Percentiles rank a stretch among this genome's conserved stretches.
phyloP scores from a whole-genome alignment of 2,888 invertebrate genomes.

The Eupithecia abbreviata region DNA sequence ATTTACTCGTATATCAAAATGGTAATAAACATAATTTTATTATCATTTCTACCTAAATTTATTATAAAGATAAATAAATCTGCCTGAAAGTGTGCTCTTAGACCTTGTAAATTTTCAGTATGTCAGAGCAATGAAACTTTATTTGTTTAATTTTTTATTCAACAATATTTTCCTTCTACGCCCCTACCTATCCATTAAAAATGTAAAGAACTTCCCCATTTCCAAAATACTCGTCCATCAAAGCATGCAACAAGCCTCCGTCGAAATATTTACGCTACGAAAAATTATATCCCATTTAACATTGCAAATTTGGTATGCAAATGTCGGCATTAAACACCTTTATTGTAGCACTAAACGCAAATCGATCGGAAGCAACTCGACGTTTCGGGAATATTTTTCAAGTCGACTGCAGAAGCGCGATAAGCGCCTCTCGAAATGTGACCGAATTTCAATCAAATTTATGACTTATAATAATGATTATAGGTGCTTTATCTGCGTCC shows the following conservation, averaged over 20 bases:
- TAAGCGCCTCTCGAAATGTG: constrained; percentile 79
- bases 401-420: constrained; percentile 79
- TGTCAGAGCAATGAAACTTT: neutral
- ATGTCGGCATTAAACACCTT: constrained; percentile 74
- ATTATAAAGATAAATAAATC: neutral
- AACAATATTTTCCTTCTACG: neutral
- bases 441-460: constrained; percentile 84
- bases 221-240: constrained; percentile 36
- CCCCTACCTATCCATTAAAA: neutral
- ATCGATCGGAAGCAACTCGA: constrained; percentile 76
- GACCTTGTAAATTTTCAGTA: neutral
- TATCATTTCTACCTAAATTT: too few relatives aligned
- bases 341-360: constrained; percentile 76
- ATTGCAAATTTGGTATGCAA: constrained; percentile 70
- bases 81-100: neutral
- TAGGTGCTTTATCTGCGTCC: constrained; percentile 78
- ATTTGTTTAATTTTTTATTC: neutral
- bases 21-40: too few relatives aligned
- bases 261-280: constrained; percentile 49
- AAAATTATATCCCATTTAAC: constrained; percentile 58
- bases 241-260: constrained; percentile 47
- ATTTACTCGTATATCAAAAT: too few relatives aligned
- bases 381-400: constrained; percentile 78
- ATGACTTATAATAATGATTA: constrained; percentile 83
- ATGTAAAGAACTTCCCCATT: constrained; percentile 19